These are phyloP conservation scores for Drosophila lutescens DNA, from an alignment of 2,888 invertebrate species.

Conservation along the genomic window DNA sequence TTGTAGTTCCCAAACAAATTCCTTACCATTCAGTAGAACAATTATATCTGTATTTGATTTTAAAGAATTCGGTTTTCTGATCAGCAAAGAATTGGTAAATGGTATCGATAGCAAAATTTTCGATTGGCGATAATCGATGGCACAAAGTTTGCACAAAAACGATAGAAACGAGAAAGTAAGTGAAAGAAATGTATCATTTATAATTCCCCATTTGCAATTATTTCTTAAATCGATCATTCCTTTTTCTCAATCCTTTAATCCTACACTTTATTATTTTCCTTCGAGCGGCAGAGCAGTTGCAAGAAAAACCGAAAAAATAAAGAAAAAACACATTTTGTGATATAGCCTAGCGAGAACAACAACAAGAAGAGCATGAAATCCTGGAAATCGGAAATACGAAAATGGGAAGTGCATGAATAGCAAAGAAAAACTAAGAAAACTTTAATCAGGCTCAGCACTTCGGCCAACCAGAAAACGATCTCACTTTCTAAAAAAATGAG, in stretches of 20 bases:
- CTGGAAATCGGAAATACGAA: constrained; percentile 17
- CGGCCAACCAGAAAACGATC: constrained; percentile 33
- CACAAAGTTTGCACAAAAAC: background rate
- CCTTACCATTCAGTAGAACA: constrained; percentile 1
- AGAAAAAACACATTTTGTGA: constrained; percentile 47
- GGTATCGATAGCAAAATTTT: background rate
- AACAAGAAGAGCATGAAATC: constrained; percentile 16
- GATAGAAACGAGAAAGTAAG: constrained; percentile 3
- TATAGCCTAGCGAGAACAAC: constrained; percentile 39
- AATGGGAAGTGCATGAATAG: constrained; percentile 4
- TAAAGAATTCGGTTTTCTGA: background rate
- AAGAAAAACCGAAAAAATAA: constrained; percentile 3
- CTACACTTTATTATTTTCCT: background rate
- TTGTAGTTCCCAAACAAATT: background rate
- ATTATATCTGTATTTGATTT: constrained; percentile 6
- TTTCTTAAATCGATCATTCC: constrained; percentile 4
- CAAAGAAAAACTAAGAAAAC: constrained; percentile 10
- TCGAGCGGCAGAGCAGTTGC: background rate
- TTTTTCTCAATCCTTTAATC: background rate
- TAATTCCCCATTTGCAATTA: background rate
- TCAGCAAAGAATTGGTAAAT: background rate
- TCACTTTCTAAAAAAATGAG: constrained; percentile 13
- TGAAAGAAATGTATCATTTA: constrained; percentile 2
- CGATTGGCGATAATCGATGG: background rate
- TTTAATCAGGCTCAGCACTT: constrained; percentile 10